These are phyloP conservation scores for Mystacides longicornis DNA, from an alignment of 2,888 invertebrate species.

Conservation along the genomic window DNA sequence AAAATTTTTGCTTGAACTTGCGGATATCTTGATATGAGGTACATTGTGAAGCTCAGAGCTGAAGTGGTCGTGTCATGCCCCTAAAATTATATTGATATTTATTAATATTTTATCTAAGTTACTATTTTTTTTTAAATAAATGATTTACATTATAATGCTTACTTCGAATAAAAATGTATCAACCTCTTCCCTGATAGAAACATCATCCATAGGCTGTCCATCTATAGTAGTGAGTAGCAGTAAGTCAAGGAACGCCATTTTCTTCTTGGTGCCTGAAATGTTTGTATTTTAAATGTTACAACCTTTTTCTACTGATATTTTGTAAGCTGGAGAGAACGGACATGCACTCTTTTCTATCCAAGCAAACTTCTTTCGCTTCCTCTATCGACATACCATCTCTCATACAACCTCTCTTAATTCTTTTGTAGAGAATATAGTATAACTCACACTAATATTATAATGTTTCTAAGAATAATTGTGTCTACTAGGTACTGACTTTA, in stretches of 20 bases:
- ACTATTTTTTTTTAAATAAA: neutral
- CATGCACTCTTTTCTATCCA: too few species aligned
- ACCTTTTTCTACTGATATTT: too few species aligned
- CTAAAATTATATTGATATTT: conserved; percentile 13
- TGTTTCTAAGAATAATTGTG: too few species aligned
- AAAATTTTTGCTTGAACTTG: conserved; percentile 23
- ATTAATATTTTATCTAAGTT: neutral
- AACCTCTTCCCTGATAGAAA: conserved; percentile 60
- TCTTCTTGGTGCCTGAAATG: conserved; percentile 47
- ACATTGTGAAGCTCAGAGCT: conserved; percentile 23
- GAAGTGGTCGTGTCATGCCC: conserved; percentile 25
- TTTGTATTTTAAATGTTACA: too few species aligned
- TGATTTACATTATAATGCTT: conserved; percentile 21
- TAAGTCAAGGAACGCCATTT: conserved; percentile 61
- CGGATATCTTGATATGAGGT: conserved; percentile 19
- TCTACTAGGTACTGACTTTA: too few species aligned
- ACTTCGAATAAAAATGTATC: conserved; percentile 71
- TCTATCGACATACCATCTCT: too few species aligned
- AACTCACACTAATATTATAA: too few species aligned
- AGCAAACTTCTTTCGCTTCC: too few species aligned
- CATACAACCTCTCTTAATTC: too few species aligned
- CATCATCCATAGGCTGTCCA: conserved; percentile 49
- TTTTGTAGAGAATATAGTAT: too few species aligned
- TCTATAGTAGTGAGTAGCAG: conserved; percentile 53
- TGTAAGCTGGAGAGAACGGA: too few species aligned